phyloP scores from a whole-genome alignment of 2,888 invertebrate genomes.

The Ormyrus rosae region DNA sequence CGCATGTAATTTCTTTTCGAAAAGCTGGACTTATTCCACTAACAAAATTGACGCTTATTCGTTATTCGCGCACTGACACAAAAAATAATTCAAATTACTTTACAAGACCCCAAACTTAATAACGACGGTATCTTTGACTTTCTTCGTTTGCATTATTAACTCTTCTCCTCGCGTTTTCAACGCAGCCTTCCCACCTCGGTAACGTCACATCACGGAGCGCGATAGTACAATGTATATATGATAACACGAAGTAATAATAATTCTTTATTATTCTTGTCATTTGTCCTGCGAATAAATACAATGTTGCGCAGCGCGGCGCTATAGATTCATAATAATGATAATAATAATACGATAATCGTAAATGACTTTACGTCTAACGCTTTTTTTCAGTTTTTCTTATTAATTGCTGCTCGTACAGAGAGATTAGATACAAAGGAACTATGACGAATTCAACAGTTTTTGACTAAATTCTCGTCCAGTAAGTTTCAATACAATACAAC shows the following conservation, averaged over 20 bases:
- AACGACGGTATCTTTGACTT: constrained; percentile 36
- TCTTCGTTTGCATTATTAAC: constrained; percentile 18
- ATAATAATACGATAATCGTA: constrained; percentile 60
- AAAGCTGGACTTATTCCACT: not conserved
- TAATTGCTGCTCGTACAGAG: constrained; percentile 30
- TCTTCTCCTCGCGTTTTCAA: constrained; percentile 44
- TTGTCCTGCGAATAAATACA: constrained; percentile 57
- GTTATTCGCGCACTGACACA: not conserved
- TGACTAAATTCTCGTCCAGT: constrained; percentile 55
- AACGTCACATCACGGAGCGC: not conserved
- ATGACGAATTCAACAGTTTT: constrained; percentile 63
- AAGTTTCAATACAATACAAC: too few species aligned
- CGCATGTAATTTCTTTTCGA: not conserved
- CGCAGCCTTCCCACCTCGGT: not conserved
- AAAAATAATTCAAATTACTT: constrained; percentile 8
- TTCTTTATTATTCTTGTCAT: constrained; percentile 13
- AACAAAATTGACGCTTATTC: not conserved
- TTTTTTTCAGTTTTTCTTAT: constrained; percentile 56
- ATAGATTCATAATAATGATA: constrained; percentile 48
- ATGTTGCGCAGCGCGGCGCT: constrained; percentile 55
- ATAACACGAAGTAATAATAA: constrained; percentile 7
- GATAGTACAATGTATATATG: constrained; percentile 3
- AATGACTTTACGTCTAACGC: constrained; percentile 58
- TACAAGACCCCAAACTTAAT: constrained; percentile 42
- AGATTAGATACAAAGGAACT: constrained; percentile 65